phyloP scores from a whole-genome alignment of 2,888 invertebrate genomes.

The Diarsia brunnea region DNA sequence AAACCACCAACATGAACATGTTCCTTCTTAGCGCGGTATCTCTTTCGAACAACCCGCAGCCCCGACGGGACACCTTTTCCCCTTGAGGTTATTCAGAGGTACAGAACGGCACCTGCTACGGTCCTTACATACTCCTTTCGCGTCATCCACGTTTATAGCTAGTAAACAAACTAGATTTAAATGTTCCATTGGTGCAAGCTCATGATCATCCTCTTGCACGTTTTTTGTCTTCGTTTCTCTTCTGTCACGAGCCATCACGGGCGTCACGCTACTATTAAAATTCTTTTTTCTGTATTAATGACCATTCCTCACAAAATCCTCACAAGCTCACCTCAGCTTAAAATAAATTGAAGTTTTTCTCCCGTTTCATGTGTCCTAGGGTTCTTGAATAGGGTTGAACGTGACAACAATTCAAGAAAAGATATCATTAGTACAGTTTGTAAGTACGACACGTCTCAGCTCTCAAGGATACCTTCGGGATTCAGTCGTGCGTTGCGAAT shows the following conservation, averaged over 20 bases:
- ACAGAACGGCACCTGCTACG: neutral
- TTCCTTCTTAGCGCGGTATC: too few relatives aligned
- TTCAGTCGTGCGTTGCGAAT: conserved; percentile 55
- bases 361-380: conserved; percentile 17
- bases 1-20: too few relatives aligned
- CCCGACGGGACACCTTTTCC: neutral
- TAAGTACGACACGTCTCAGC: conserved; percentile 53
- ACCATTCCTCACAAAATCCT: neutral
- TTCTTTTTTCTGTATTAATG: too few relatives aligned
- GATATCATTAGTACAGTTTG: conserved; percentile 51
- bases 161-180: conserved; percentile 11
- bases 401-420: conserved; percentile 52
- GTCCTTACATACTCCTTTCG: neutral
- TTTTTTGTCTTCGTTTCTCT: too few relatives aligned
- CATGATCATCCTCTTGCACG: neutral
- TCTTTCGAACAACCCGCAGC: too few relatives aligned
- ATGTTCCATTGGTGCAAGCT: neutral
- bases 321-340: neutral
- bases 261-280: too few relatives aligned
- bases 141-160: neutral
- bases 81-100: neutral
- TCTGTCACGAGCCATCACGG: too few relatives aligned
- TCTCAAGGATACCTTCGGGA: conserved; percentile 59
- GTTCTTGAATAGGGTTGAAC: conserved; percentile 33
- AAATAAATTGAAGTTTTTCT: conserved; percentile 20